Evolutionary conservation across 1,140 invertebrate genomes (phyloP).

Genomic region (Bombus impatiens): DNA sequence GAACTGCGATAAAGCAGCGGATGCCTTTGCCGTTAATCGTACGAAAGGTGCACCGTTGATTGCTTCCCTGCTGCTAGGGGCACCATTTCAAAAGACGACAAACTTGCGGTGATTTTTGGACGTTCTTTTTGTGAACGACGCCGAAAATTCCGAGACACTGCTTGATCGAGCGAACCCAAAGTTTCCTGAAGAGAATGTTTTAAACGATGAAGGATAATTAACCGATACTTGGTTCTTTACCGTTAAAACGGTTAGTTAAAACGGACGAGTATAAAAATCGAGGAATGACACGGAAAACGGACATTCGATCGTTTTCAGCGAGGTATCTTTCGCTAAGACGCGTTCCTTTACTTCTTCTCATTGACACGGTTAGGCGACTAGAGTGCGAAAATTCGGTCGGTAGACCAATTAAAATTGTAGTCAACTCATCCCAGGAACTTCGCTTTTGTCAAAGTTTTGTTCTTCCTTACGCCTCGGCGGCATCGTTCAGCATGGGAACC

Average conservation of each 20-base stretch:
- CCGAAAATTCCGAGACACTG: not conserved
- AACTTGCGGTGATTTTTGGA: not conserved
- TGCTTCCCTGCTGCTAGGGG: not conserved
- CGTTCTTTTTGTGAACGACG: not conserved
- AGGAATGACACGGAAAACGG: no score
- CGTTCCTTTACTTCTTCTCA: not conserved
- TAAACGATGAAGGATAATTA: no score
- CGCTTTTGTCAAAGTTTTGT: not conserved
- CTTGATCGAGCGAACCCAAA: not conserved
- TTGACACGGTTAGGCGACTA: not conserved
- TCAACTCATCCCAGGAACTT: no score
- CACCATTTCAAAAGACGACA: not conserved
- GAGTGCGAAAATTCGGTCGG: no score
- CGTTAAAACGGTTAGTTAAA: no score
- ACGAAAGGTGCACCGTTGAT: conserved; percentile 40
- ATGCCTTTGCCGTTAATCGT: conserved; percentile 11
- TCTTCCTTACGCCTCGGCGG: not conserved
- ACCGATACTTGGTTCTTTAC: no score
- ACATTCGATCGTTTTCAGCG: not conserved
- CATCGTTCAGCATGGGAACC: not conserved
- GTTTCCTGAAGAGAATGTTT: not conserved
- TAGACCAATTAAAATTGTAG: not conserved
- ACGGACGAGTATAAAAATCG: no score
- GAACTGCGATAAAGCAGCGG: conserved; percentile 52
- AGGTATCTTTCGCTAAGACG: not conserved